Evolutionary conservation across 2,888 invertebrate genomes (phyloP), one percentile per base, ranked within the genome.

Genomic region (Hemaris fuciformis): DNA sequence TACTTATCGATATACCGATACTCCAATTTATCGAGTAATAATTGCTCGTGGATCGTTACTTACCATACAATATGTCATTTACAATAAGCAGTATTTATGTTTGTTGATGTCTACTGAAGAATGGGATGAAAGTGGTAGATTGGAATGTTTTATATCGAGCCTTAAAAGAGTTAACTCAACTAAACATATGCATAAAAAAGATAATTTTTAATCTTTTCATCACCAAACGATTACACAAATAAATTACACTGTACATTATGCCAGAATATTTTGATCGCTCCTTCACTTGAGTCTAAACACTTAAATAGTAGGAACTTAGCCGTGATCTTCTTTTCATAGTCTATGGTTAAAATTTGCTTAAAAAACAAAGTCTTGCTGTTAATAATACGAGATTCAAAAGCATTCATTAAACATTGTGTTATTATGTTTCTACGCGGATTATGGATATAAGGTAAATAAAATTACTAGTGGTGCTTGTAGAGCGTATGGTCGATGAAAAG

Each of bases 1-100:
- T 53, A 53, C 31, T 53, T 53, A 53, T 53, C 53, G 53, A 53
- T 53, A 53, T 31, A n/a, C n/a, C 53, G 53, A 31, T 27, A 53
- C 8, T 31, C 31, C 25, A 48, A 15, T 48, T 53, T 31, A 31
- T 31, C 27, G 53, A 53, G 10, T 10, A 53, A 31, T 20, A 18
- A 53, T 23, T 10, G 53, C 27, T 31, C 27, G 18, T 53, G 15
- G 53, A 48, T 27, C 22, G 46, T 38, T 38, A 25, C 25, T 48
- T 48, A 25, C 15, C 18, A 48, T 31, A 31, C 53, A 53, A 31
- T 27, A 27, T 53, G 53, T 53, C 53, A 53, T 15, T 53, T 53
- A 53, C n/a, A 53, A 3, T 48, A 31, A 53, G 31, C 53, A 31
- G 53, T 53, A 53, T 53, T 48, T 53, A 31, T 53, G 27, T 53